Evolutionary conservation across 1,140 invertebrate genomes (phyloP).

Genomic region (Megathymus violae): DNA sequence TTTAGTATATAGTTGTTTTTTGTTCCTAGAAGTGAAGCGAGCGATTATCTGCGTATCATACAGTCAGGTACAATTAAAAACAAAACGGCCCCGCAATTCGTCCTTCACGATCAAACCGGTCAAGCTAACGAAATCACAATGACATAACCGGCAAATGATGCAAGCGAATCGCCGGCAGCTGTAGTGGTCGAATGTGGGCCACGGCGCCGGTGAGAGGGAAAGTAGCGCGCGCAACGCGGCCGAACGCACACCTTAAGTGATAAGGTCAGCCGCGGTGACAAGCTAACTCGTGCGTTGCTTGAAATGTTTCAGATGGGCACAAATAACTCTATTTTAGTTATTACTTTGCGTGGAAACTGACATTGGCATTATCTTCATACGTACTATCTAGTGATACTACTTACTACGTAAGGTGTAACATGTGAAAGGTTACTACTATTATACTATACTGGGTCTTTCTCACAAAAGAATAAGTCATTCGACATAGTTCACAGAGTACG

Average conservation of each 20-base stretch:
- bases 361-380: no score
- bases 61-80: background rate
- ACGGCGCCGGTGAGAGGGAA: conserved; percentile 54
- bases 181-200: conserved; percentile 52
- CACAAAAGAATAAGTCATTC: no score
- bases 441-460: no score
- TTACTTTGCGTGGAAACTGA: no score
- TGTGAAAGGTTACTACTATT: no score
- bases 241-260: background rate
- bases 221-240: conserved; percentile 48
- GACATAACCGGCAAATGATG: conserved; percentile 60
- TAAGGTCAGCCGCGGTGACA: background rate
- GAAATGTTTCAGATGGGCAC: background rate
- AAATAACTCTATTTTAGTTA: no score
- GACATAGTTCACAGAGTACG: no score
- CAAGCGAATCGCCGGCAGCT: conserved; percentile 36
- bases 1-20: no score
- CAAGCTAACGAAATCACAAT: conserved; percentile 42
- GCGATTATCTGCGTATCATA: no score
- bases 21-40: no score
- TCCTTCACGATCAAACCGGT: conserved; percentile 61
- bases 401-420: no score
- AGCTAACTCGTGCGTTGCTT: background rate
- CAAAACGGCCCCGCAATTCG: conserved; percentile 32
- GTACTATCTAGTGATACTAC: no score